Evolutionary conservation across 2,888 invertebrate species (phyloP), one percentile per base, ranked within the genome.

Genomic region (Drosophila basisetae): DNA sequence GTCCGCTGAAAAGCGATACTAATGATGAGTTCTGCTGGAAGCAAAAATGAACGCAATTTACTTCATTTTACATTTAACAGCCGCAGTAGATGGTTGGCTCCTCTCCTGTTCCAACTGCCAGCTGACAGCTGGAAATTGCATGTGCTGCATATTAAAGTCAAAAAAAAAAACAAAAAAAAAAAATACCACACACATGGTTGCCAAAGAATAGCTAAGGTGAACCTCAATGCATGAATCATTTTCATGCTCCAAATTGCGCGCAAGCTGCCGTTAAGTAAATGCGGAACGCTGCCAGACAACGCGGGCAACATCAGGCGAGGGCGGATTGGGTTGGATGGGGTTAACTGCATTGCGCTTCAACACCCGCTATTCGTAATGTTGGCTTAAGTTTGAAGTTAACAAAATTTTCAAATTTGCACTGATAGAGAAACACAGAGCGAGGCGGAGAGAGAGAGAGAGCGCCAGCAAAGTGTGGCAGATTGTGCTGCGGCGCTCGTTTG

Each of bases 21-120:
- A 91, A 91, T 91, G 91, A 92, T 90, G 91, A 92, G 89, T 82
- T 84, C 78, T 81, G 84, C 75, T 77, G 72, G 70, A 76, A 85
- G 82, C 79, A 91, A 91, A 91, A 91, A 91, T 91, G 91, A 91
- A 90, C 91, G 91, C 79, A 89, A 84, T 87, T 90, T 90, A 79
- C 80, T 83, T 74, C 91, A 76, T 80, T 86, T 89, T 84, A 75
- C 86, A 86, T 86, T 91, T 74, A 69, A 53, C 55, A 65, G 37
- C 28, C 18, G 18, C 4, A 7, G 11, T n/a, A 43, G 31, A 11
- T 16, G 30, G 22, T 30, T 22, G 16, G 16, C 33, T 22, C 31
- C 35, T 53, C 22, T 63, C 16, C 22, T 59, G 28, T n/a, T 59
- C 61, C 50, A 68, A 28, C 67, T 68, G 63, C 82, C 73, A 70